These are phyloP conservation scores for Diadegma fenestrale DNA, from an alignment of 2,888 invertebrate genomes.

Conservation along the genomic window DNA sequence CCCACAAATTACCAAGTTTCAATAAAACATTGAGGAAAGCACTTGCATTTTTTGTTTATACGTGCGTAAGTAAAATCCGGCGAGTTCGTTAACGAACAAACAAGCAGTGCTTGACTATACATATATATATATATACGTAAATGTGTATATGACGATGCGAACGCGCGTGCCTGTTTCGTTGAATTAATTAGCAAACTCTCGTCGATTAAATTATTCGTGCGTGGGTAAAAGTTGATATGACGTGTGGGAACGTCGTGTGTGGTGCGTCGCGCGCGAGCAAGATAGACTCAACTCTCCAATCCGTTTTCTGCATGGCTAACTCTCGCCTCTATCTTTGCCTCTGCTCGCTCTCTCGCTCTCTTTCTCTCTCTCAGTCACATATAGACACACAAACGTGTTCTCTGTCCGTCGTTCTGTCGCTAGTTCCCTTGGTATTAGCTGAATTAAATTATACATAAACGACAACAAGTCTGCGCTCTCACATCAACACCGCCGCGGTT, in stretches of 20 bases:
- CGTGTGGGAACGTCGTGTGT: slow-evolving; percentile 60
- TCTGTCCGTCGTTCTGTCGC: slow-evolving; percentile 2
- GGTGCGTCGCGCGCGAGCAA: slow-evolving; percentile 32
- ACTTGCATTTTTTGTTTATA: background rate
- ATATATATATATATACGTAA: background rate
- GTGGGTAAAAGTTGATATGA: slow-evolving; percentile 59
- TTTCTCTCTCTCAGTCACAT: background rate
- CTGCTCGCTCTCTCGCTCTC: slow-evolving; percentile 11
- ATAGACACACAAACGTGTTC: background rate
- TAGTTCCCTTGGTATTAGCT: slow-evolving; percentile 54
- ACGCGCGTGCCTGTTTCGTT: slow-evolving; percentile 40
- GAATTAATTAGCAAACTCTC: slow-evolving; percentile 67
- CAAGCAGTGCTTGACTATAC: background rate
- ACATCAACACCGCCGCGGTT: slow-evolving; percentile 30
- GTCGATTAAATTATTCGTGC: slow-evolving; percentile 67
- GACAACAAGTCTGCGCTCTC: slow-evolving; percentile 54
- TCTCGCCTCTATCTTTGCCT: background rate
- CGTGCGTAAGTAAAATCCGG: background rate
- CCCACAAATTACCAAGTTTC: background rate
- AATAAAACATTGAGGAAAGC: background rate
- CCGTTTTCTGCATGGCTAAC: slow-evolving; percentile 31
- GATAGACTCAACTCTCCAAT: slow-evolving; percentile 28
- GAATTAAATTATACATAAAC: slow-evolving; percentile 65
- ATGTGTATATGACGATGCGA: background rate
- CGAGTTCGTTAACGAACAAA: background rate